Percentiles rank a stretch among this genome's conserved stretches.
Conservation (phyloP, 2,797 vertebrate genomes). For the Pseudochirops corinnae region DNA sequence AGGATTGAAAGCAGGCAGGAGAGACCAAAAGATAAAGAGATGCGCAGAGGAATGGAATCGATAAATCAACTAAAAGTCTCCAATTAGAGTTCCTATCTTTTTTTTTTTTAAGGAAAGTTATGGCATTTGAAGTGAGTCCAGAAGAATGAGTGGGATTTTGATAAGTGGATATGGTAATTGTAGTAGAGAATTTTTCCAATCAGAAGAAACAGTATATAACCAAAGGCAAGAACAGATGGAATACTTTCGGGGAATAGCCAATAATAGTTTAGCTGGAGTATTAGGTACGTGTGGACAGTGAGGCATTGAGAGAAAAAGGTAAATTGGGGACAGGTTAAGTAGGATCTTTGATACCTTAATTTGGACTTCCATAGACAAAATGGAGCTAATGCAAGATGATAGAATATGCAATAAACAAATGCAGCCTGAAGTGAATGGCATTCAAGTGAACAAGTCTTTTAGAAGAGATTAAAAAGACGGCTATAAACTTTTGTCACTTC, state of each 20-base stretch:
- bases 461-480: conserved; percentile 28
- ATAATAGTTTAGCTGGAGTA: background rate
- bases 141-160: background rate
- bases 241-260: background rate
- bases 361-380: background rate
- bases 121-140: background rate
- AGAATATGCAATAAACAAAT: background rate
- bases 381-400: no score
- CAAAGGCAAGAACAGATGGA: background rate
- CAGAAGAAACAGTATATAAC: background rate
- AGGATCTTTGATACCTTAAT: background rate
- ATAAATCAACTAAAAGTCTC: conserved; percentile 38
- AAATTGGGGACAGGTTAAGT: background rate
- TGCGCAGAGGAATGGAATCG: background rate
- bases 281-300: background rate
- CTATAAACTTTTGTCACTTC: background rate
- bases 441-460: background rate
- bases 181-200: background rate
- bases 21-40: background rate
- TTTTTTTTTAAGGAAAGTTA: background rate
- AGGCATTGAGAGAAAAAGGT: background rate
- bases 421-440: background rate
- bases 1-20: background rate
- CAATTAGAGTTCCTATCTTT: background rate
- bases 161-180: background rate